Evolutionary conservation across 2,113 vertebrate genomes (phyloP).

Genomic region (Heterotis niloticus): DNA sequence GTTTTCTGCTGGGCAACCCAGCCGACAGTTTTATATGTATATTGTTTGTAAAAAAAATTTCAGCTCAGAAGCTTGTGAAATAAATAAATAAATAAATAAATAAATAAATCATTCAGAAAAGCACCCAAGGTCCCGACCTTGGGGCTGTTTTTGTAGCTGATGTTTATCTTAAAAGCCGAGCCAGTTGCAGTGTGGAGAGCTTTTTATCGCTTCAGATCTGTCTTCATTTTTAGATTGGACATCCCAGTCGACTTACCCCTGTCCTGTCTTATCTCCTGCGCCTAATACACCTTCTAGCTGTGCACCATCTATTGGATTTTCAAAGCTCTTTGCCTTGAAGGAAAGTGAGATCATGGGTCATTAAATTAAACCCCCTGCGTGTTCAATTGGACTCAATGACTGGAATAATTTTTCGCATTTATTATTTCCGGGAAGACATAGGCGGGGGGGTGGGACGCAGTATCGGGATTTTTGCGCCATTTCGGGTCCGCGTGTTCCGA

Average conservation of each 20-base stretch:
- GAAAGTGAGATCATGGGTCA: slow-evolving; percentile 7
- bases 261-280: background rate
- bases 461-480: too few species aligned
- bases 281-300: background rate
- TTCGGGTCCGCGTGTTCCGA: too few species aligned
- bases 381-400: background rate
- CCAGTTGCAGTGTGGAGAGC: background rate
- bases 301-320: background rate
- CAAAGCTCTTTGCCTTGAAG: background rate
- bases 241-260: background rate
- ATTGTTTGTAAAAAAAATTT: too few species aligned
- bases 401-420: slow-evolving; percentile 16
- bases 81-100: too few species aligned
- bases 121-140: too few species aligned
- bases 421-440: too few species aligned
- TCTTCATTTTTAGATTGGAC: background rate
- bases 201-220: background rate
- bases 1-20: too few species aligned
- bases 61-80: too few species aligned
- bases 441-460: background rate
- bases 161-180: background rate
- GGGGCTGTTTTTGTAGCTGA: too few species aligned
- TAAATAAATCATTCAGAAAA: too few species aligned
- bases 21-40: too few species aligned
- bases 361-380: background rate